Evolutionary conservation across 1,140 invertebrate genomes (phyloP), one percentile per base, ranked within the genome.

Genomic region (Trichogramma pretiosum): DNA sequence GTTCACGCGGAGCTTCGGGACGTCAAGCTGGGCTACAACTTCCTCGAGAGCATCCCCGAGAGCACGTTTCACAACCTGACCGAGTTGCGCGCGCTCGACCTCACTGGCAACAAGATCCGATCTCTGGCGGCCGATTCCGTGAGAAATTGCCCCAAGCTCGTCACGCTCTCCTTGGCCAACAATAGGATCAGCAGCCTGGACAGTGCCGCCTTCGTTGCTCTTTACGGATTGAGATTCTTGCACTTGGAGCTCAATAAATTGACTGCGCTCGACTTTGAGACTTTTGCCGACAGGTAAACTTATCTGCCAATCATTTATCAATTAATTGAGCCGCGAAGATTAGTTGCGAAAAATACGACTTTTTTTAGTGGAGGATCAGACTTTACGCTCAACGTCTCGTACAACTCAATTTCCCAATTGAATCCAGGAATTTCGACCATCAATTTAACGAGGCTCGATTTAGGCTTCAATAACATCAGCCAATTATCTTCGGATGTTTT

Each of bases 391-490:
- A 72, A 72, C 9, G 65, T 68, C 1, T 71, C 68, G 0, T 72
- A 62, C 39, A 72, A 72, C 34, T 62, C 67, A 1, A 70, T 72
- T 16, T 58, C 62, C 0, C 38, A 44, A 0, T 60, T 72, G 28
- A 59, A 65, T 35, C 56, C 60, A 5, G 60, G 57, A n/a, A 52
- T 49, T 0, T 47, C 54, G 0, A 52, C 62, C 7, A 64, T 57
- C 1, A 71, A 70, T 59, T 51, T 72, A 1, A 70, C 67, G 0
- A 59, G 61, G 3, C 72, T 93, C 24, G 86, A 87, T 64, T 67
- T 93, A 56, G 86, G 87, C 44, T 82, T 83, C 50, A 89, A 89
- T 55, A 79, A 84, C 54, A 70, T 93, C 18, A 77, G 72, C 16
- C 66, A 75, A 13, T 60, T 93, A 24, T 74, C 79, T 1, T 74